Conservation (phyloP, 2,888 invertebrate species). For the Metopia argyrocephala region DNA sequence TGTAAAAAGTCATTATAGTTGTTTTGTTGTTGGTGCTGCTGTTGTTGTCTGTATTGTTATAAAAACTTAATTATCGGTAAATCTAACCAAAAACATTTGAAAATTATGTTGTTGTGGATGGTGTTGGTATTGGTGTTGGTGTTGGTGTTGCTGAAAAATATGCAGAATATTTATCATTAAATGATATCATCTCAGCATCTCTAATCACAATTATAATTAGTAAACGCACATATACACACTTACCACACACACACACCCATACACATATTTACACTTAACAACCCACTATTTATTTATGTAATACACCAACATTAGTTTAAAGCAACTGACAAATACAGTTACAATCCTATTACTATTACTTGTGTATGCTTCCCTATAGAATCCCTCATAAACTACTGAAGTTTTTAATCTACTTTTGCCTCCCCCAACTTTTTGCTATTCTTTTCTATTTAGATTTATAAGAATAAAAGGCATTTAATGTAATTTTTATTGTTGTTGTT, state of each 20-base stretch:
- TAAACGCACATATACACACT: slow-evolving; percentile 22
- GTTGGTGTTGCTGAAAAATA: slow-evolving; percentile 50
- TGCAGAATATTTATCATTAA: slow-evolving; percentile 59
- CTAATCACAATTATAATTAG: slow-evolving; percentile 64
- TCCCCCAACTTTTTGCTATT: no score
- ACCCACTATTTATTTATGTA: no score
- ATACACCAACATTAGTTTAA: no score
- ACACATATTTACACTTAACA: not conserved
- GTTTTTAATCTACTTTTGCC: not conserved
- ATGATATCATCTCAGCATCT: slow-evolving; percentile 61
- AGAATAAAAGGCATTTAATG: not conserved
- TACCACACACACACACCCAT: not conserved
- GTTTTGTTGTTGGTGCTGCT: slow-evolving; percentile 14
- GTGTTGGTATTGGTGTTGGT: no score
- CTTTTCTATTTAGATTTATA: not conserved
- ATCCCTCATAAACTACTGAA: slow-evolving; percentile 19
- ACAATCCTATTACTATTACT: no score
- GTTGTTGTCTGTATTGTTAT: slow-evolving; percentile 42
- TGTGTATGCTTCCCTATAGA: not conserved
- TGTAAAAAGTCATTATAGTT: slow-evolving; percentile 2
- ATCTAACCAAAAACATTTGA: slow-evolving; percentile 60
- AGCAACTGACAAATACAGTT: no score
- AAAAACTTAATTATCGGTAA: slow-evolving; percentile 61
- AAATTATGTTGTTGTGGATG: slow-evolving; percentile 63
- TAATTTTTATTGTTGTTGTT: not conserved